Evolutionary conservation across 2,797 vertebrate genomes (phyloP).

Genomic region (Tadarida brasiliensis): DNA sequence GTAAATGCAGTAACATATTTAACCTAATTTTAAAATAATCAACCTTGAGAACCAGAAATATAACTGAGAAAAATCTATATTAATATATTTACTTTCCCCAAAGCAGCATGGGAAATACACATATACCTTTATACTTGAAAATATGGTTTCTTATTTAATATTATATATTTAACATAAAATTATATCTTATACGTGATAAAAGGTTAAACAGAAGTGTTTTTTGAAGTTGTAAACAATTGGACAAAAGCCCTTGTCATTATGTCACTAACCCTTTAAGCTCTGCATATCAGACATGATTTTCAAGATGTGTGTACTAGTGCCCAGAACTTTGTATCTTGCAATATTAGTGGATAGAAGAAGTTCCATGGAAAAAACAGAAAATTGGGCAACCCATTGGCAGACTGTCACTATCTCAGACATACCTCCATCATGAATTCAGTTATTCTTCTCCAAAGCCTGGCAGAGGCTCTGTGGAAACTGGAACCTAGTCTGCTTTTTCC

Average conservation of each 20-base stretch:
- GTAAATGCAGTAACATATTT: neutral
- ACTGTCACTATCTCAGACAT: neutral
- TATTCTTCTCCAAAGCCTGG: neutral
- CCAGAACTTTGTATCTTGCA: neutral
- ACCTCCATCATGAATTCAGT: neutral
- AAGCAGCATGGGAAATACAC: neutral
- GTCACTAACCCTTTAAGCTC: neutral
- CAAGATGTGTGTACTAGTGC: neutral
- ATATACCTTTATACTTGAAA: neutral
- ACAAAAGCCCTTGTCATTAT: neutral
- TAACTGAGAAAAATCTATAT: constrained; percentile 21
- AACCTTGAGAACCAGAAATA: constrained; percentile 1
- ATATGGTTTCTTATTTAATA: neutral
- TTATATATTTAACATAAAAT: neutral
- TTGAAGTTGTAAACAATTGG: neutral
- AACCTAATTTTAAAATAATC: constrained; percentile 57
- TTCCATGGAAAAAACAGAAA: neutral
- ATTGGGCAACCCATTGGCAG: neutral
- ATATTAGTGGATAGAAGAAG: neutral
- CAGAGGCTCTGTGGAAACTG: neutral
- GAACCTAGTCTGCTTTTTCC: neutral
- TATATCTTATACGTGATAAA: neutral
- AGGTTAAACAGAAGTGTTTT: neutral
- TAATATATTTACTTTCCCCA: neutral
- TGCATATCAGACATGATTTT: neutral